Conservation (phyloP, 2,113 vertebrate species). For the Crypturellus undulatus region DNA sequence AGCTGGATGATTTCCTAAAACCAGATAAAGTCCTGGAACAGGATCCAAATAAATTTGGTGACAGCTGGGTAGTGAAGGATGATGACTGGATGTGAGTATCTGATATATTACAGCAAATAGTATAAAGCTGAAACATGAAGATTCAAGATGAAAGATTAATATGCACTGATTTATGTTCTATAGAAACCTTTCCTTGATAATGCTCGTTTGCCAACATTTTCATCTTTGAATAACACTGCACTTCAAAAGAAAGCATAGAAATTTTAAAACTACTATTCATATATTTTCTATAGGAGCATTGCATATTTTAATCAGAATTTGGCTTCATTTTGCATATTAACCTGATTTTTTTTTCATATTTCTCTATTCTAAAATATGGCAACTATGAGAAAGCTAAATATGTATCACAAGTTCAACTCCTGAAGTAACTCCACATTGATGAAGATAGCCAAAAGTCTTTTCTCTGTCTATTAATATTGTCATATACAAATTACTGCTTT, state of each 20-base stretch:
- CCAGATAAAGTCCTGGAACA: slow-evolving; percentile 53
- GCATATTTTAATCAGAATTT: neutral
- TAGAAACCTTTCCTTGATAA: neutral
- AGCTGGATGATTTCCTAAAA: slow-evolving; percentile 77
- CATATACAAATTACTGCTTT: neutral
- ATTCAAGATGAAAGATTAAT: neutral
- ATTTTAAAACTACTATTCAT: neutral
- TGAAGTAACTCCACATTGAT: neutral
- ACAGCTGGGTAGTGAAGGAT: slow-evolving; percentile 75
- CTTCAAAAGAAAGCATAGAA: neutral
- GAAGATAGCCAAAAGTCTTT: neutral
- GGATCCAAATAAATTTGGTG: slow-evolving; percentile 63
- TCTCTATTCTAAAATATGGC: neutral
- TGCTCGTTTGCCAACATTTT: neutral
- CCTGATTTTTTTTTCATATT: neutral
- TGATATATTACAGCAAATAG: neutral
- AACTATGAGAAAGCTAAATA: neutral
- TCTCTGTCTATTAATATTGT: neutral
- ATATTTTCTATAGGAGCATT: neutral
- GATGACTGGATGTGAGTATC: slow-evolving; percentile 39
- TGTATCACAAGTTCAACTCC: neutral
- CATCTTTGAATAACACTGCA: neutral
- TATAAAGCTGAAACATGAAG: neutral
- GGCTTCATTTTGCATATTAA: neutral
- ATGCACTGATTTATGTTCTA: neutral